Evolutionary conservation across 2,113 vertebrate genomes (phyloP), one percentile per base, ranked within the genome.

Genomic region (Hippocampus comes): DNA sequence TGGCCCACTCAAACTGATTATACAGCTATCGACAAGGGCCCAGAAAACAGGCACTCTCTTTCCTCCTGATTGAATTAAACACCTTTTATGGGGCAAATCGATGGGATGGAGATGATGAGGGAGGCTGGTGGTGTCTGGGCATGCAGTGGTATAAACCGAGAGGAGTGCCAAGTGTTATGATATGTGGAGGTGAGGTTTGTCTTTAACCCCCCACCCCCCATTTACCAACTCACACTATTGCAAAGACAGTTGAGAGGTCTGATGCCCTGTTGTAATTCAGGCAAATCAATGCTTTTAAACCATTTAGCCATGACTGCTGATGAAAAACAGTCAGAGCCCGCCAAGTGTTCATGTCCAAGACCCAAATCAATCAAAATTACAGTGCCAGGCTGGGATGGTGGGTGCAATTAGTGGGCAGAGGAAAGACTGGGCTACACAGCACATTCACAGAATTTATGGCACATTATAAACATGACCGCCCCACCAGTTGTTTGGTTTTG

Each of bases 41-140:
- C 94, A 86, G 89, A 96, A 96, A 95, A 95, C 94, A 95, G 95
- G 94, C 95, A 94, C 94, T 96, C 94, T 94, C 95, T 96, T 96
- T 95, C 94, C 92, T 91, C 94, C 92, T 94, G 95, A 97, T 97
- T 96, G 94, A 97, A 96, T 97, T 97, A 96, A 97, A 97, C 95
- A 96, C 95, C 92, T 94, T 97, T 96, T 96, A 97, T 96, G 95
- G 94, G 93, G 85, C 85, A 88, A 94, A 96, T 96, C 94, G 90
- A 96, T 97, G 93, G 91, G 92, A 90, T 88, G 89, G 94, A 95
- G 94, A 95, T 94, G 92, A 92, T 79, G 71, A 68, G 78, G 27
- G 59, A 18, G 57, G 57, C 25, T 46, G 77, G 63, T 63, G 70
- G 53, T 9, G 61, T 66, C 43, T 27, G 43, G n/a, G 42, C 64